These are phyloP conservation scores for Microdon myrmicae DNA, from an alignment of 2,888 invertebrate genomes.

Conservation along the genomic window DNA sequence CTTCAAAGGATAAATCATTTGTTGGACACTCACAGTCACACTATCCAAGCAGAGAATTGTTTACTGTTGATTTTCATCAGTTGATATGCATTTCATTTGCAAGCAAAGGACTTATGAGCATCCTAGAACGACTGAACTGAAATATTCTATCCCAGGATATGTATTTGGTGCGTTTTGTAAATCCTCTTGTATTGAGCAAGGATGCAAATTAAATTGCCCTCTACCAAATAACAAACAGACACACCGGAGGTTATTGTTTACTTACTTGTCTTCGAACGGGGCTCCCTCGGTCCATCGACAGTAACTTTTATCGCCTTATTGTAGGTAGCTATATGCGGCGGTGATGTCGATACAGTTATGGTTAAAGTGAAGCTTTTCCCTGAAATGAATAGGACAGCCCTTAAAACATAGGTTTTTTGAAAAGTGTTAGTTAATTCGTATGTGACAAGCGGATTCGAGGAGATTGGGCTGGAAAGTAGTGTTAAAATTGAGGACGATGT, in stretches of 20 bases:
- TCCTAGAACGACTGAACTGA: too few species aligned
- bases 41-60: constrained; percentile 4
- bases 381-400: constrained; percentile 68
- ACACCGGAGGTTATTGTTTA: constrained; percentile 54
- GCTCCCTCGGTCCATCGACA: constrained; percentile 96
- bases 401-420: constrained; percentile 11
- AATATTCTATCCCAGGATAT: too few species aligned
- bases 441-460: constrained; percentile 35
- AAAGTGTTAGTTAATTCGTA: constrained; percentile 17
- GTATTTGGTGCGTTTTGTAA: too few species aligned
- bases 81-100: constrained; percentile 34
- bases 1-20: constrained; percentile 51
- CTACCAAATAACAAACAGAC: constrained; percentile 41
- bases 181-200: constrained; percentile 16
- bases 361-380: constrained; percentile 98
- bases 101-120: too few species aligned
- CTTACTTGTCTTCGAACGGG: constrained; percentile 93
- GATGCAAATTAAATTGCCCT: constrained; percentile 51
- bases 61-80: constrained; percentile 27
- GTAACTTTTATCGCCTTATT: constrained; percentile 98
- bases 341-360: constrained; percentile 92
- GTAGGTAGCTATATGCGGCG: constrained; percentile 96
- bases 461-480: constrained; percentile 18
- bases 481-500: too few species aligned
- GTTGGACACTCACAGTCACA: constrained; percentile 24